These are phyloP conservation scores for Lysiphlebus fabarum DNA, from an alignment of 1,140 invertebrate genomes.

Conservation along the genomic window DNA sequence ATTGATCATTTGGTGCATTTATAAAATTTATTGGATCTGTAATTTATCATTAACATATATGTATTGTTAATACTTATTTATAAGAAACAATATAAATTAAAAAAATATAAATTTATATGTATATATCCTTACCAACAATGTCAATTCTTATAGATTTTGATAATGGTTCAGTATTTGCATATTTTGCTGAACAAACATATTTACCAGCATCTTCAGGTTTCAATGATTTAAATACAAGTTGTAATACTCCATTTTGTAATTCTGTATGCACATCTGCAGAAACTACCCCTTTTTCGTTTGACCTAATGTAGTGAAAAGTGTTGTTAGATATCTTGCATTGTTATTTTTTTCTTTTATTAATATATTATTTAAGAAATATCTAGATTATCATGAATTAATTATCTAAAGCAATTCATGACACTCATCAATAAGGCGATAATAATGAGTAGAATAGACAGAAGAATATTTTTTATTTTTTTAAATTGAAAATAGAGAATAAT, in stretches of 20 bases:
- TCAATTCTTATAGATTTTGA: slow-evolving; percentile 66
- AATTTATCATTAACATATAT: too few species aligned
- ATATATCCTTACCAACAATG: too few species aligned
- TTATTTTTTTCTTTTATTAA: not conserved
- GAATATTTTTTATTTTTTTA: not conserved
- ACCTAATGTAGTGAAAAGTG: slow-evolving; percentile 36
- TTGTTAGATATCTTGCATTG: slow-evolving; percentile 32
- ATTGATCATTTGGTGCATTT: slow-evolving; percentile 81
- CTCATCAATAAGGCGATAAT: too few species aligned
- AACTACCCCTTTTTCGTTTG: slow-evolving; percentile 29
- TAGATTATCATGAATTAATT: too few species aligned
- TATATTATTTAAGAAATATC: too few species aligned
- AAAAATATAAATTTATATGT: slow-evolving; percentile 5
- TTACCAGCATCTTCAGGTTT: slow-evolving; percentile 72
- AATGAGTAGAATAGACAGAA: too few species aligned
- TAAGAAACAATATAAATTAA: slow-evolving; percentile 9
- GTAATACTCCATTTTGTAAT: slow-evolving; percentile 59
- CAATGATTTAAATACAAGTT: slow-evolving; percentile 73
- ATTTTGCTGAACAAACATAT: slow-evolving; percentile 79
- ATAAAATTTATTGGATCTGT: slow-evolving; percentile 80
- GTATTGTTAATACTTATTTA: slow-evolving; percentile 2
- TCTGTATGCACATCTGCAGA: slow-evolving; percentile 65
- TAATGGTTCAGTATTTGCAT: slow-evolving; percentile 66
- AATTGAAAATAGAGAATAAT: slow-evolving; percentile 5
- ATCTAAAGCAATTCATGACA: too few species aligned